Evolutionary conservation across 2,888 invertebrate genomes (phyloP), one percentile per base, ranked within the genome.

Genomic region (Hyles lineata): DNA sequence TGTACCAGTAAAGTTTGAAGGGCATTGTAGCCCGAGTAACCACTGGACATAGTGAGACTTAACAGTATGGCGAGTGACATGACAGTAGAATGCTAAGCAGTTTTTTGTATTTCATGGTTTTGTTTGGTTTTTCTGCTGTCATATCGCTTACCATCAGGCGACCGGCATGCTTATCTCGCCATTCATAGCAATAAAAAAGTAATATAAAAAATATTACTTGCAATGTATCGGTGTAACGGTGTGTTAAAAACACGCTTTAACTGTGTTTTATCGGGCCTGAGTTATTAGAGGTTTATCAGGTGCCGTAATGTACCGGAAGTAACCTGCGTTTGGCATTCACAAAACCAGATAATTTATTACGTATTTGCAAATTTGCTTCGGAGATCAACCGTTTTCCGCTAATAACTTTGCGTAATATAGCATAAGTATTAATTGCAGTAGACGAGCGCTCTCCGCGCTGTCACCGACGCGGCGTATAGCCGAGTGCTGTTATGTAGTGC

Each of bases 241-340:
- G 70, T 9, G 35, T 71, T 76, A 7, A 74, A 52, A 73, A 70
- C 61, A 63, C 79, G 84, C 82, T 83, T 83, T 81, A 80, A 75
- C 74, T 78, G 76, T 80, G 78, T 82, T 83, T 83, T 74, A 79
- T 78, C 72, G 32, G 59, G 74, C 70, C 78, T 83, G 83, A 87
- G 78, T 87, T 85, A 86, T 87, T 80, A 85, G 78, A 82, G 84
- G 77, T 78, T 85, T 83, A 79, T 78, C 85, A 84, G 85, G 85
- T 85, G 80, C 79, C 72, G 77, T 78, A 79, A 81, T 82, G 83
- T 82, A 75, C 74, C 75, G 80, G 78, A 81, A 83, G 75, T 67
- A 67, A 67, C 43, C 67, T 52, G 59, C 72, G 71, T 67, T 67
- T 50, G 50, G 17, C 67, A 50, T 67, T 21, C 43, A 23, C 58